These are phyloP conservation scores for Notarius lentiginosus DNA, from an alignment of 2,113 vertebrate species.

Conservation along the genomic window DNA sequence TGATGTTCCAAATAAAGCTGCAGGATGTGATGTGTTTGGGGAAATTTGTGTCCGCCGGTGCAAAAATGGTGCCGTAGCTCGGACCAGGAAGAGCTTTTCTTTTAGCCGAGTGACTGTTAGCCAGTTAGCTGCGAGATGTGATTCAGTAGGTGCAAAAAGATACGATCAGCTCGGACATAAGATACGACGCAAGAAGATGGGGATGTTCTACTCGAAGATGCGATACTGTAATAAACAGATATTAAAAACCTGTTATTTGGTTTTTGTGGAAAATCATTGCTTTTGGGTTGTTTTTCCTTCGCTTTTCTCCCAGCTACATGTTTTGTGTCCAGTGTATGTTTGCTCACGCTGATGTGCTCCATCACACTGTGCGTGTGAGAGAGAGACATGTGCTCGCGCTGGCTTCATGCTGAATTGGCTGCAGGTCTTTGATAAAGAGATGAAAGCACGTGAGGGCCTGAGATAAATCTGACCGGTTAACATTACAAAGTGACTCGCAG, in stretches of 20 bases:
- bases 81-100: not conserved
- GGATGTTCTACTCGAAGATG: no score
- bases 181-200: no score
- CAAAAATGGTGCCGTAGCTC: not conserved
- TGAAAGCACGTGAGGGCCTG: constrained; percentile 28
- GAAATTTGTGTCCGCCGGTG: not conserved
- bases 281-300: no score
- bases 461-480: constrained; percentile 23
- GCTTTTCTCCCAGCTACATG: no score
- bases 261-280: not conserved
- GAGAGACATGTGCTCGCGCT: not conserved
- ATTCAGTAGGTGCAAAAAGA: no score
- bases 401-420: constrained; percentile 40
- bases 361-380: not conserved
- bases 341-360: constrained; percentile 1
- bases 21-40: not conserved
- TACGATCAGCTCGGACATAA: no score
- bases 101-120: no score
- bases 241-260: no score
- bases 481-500: not conserved
- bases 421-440: constrained; percentile 37
- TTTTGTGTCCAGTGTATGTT: not conserved
- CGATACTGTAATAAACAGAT: no score
- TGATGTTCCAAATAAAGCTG: not conserved
- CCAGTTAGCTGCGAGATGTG: no score